Evolutionary conservation across 30 jellyfish, hydroid and myxozoan species (phyloP).

Genomic region (Cassiopea xamachana): DNA sequence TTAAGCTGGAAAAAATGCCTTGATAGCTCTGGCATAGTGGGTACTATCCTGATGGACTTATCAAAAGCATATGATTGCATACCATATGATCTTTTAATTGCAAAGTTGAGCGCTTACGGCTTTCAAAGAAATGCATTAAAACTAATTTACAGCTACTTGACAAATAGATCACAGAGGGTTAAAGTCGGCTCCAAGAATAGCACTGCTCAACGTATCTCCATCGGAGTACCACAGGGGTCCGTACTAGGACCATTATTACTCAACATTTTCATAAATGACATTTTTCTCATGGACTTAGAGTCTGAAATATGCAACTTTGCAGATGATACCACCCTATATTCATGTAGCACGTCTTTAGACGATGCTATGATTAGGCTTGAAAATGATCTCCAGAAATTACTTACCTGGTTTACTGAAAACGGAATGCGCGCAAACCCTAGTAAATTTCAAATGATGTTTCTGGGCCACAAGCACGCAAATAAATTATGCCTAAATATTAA

Average conservation of each 20-base stretch:
- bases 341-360: not conserved
- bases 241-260: not conserved
- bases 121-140: not conserved
- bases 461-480: not conserved
- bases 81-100: not conserved
- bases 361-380: not conserved
- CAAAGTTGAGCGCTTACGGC: not conserved
- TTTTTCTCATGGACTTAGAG: not conserved
- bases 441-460: not conserved
- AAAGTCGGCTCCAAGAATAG: not conserved
- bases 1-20: not conserved
- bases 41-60: not conserved
- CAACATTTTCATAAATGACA: not conserved
- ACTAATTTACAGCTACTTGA: not conserved
- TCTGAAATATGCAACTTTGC: not conserved
- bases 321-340: conserved; percentile 1
- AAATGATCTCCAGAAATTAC: not conserved
- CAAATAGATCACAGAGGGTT: not conserved
- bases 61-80: conserved; percentile 1
- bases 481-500: too few relatives aligned
- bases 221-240: conserved; percentile 2
- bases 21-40: not conserved
- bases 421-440: not conserved
- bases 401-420: not conserved
- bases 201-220: not conserved